These are phyloP conservation scores for Capra hircus DNA, from an alignment of 2,113 vertebrate genomes.

Conservation along the genomic window DNA sequence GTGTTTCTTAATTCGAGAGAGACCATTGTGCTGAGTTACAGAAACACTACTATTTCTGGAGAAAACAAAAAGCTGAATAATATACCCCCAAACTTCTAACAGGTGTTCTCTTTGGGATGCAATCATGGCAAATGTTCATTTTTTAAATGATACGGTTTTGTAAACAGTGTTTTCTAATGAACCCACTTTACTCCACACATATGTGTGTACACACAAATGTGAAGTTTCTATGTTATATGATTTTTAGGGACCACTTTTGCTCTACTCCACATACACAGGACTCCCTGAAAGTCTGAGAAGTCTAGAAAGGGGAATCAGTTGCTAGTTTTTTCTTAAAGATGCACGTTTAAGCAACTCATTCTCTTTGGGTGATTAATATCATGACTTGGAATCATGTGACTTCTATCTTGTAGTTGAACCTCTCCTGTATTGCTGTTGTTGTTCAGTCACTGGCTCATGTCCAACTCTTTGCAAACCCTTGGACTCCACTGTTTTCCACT, in stretches of 20 bases:
- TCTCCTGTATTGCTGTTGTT: not conserved
- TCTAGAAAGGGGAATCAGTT: not conserved
- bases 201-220: not conserved
- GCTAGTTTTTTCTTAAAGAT: not conserved
- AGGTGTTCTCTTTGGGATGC: slow-evolving; percentile 32
- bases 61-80: not conserved
- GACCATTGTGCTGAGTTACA: not conserved
- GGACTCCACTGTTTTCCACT: not conserved
- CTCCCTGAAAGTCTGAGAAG: not conserved
- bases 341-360: not conserved
- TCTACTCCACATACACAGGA: not conserved
- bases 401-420: not conserved
- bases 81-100: not conserved
- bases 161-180: not conserved
- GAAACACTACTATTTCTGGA: not conserved
- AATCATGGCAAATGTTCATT: not conserved
- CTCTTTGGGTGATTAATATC: not conserved
- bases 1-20: not conserved
- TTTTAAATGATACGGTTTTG: not conserved
- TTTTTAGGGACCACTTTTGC: not conserved
- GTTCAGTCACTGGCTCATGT: not conserved
- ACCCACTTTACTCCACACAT: not conserved
- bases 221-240: not conserved
- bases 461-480: not conserved
- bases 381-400: not conserved